Base-by-base conservation (phyloP, 2,888 invertebrate genomes). In the Ceramica pisi region DNA sequence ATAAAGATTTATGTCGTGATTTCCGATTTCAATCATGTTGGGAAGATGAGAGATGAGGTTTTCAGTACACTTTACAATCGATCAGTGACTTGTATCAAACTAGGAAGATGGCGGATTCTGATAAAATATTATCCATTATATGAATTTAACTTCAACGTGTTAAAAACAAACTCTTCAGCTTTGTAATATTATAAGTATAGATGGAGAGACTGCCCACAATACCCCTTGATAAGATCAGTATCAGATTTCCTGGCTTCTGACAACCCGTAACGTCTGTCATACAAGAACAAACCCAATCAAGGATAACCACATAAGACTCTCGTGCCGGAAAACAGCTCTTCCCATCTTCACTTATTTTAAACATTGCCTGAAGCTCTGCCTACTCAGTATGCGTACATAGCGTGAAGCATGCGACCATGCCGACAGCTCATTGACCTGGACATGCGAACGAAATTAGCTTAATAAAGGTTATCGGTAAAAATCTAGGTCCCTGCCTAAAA, bases 381-480 rank as follows among this genome's bases (percentile, higher is more conserved):
- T 44, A 60, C 44, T 80, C 55, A 26, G 14, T 63, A 78, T 67
- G 66, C 80, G 66, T 21, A 46, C 1, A 68, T 75, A 64, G 70
- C 78, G 75, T 78, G 78, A 78, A 56, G 62, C 80, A 78, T 78
- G 78, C 78, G 56, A 80, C 12, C 50, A 21, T 31, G 31, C 51
- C 38, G 16, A 21, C 64, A 53, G 74, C 70, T 16, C 70, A 75
- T 16, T 41, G 80, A 78, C 55, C 80, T 55, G 63, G 19, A 60
- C 75, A 80, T 80, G 78, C 78, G 51, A 78, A 75, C 70, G 0
- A 51, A 75, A 80, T 75, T 64, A 80, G 62, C 56, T 59, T 10
- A 80, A 67, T 10, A 80, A 67, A 80, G 77, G 72, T 80, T 66
- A 62, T 80, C 57, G 57, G 50, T 26, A 51, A 50, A 44, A 51